Evolutionary conservation across 2,113 vertebrate species (phyloP).

Genomic region (Rafetus swinhoei): DNA sequence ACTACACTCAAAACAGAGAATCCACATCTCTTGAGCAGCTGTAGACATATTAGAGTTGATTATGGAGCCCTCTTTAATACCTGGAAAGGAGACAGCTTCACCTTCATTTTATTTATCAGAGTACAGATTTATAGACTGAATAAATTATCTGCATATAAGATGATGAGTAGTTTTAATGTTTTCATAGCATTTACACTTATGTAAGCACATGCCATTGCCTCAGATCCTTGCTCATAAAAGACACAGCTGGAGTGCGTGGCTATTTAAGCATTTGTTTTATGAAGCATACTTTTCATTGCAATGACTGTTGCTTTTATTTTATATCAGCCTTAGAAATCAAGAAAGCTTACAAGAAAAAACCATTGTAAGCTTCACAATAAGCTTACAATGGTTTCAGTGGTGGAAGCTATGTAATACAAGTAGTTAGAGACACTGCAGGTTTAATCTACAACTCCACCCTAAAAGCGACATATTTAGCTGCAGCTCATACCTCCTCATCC

Average conservation of each 20-base stretch:
- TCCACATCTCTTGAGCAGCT: slow-evolving; percentile 15
- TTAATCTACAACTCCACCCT: neutral
- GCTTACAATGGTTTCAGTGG: neutral
- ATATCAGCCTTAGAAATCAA: neutral
- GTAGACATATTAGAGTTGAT: neutral
- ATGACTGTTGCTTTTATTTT: slow-evolving; percentile 54
- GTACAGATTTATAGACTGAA: slow-evolving; percentile 56
- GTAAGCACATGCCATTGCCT: slow-evolving; percentile 49
- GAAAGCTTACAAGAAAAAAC: neutral
- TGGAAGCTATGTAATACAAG: neutral
- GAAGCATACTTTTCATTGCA: slow-evolving; percentile 44
- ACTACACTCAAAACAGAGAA: neutral
- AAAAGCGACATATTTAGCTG: neutral
- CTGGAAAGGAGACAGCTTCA: slow-evolving; percentile 30
- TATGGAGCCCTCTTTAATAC: slow-evolving; percentile 24
- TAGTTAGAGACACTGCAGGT: neutral
- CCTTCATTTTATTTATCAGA: slow-evolving; percentile 57
- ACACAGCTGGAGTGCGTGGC: slow-evolving; percentile 56
- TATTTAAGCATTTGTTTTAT: slow-evolving; percentile 59
- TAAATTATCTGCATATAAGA: slow-evolving; percentile 68
- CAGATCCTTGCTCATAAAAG: slow-evolving; percentile 28
- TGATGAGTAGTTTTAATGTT: slow-evolving; percentile 64
- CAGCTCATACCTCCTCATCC: neutral
- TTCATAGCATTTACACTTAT: neutral
- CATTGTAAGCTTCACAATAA: neutral